Conservation (phyloP, 1,140 invertebrate genomes). For the Hyles vespertilio region DNA sequence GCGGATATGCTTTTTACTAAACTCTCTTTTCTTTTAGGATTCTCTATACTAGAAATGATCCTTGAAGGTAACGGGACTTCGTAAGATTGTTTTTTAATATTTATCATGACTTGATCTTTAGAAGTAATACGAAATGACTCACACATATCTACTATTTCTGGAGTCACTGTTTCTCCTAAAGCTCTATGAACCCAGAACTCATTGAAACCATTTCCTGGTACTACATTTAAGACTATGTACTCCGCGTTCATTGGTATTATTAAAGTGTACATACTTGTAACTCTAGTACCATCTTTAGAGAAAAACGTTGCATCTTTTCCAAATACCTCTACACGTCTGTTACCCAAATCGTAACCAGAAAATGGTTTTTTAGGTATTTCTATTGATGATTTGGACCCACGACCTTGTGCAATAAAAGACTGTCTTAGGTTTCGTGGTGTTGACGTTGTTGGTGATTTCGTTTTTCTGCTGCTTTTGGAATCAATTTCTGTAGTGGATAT, state of each 20-base stretch:
- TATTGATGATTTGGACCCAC: slow-evolving; percentile 8
- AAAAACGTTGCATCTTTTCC: slow-evolving; percentile 61
- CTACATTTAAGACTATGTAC: slow-evolving; percentile 47
- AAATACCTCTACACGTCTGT: slow-evolving; percentile 70
- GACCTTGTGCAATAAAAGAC: slow-evolving; percentile 18
- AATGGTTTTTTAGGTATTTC: slow-evolving; percentile 40
- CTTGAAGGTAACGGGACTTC: slow-evolving; percentile 19
- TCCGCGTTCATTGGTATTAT: slow-evolving; percentile 63
- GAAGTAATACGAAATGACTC: slow-evolving; percentile 44
- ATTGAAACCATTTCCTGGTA: slow-evolving; percentile 42
- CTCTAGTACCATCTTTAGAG: slow-evolving; percentile 65
- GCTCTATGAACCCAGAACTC: slow-evolving; percentile 55
- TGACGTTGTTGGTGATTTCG: slow-evolving; percentile 29
- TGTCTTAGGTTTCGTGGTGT: slow-evolving; percentile 30
- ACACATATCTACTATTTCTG: slow-evolving; percentile 32
- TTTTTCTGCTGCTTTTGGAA: slow-evolving; percentile 44
- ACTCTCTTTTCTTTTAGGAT: slow-evolving; percentile 23
- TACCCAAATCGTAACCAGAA: slow-evolving; percentile 67
- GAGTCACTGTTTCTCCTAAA: slow-evolving; percentile 33
- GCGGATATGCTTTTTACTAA: slow-evolving; percentile 15
- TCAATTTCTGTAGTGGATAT: slow-evolving; percentile 26
- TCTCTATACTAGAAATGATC: slow-evolving; percentile 11
- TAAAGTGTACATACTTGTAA: slow-evolving; percentile 55
- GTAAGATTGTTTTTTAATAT: slow-evolving; percentile 56
- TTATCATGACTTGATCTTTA: slow-evolving; percentile 58